These are phyloP conservation scores for Leptodactylus fuscus DNA, from an alignment of 2,113 vertebrate genomes.

Conservation along the genomic window DNA sequence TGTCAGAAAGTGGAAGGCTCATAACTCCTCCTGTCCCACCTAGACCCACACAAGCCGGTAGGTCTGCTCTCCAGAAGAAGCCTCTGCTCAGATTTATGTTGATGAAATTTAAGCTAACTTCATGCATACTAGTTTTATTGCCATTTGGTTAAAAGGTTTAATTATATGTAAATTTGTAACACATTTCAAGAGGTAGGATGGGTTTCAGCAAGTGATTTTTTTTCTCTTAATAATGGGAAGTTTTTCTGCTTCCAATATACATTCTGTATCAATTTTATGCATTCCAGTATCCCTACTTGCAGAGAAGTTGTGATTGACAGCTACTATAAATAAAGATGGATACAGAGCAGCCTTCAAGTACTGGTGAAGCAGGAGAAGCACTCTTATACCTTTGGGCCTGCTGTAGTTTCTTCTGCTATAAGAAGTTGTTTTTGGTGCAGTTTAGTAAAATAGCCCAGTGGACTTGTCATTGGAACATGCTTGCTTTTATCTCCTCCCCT, in stretches of 20 bases:
- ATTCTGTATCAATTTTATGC: neutral
- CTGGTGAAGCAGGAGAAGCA: too few relatives aligned
- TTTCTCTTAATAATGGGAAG: too few relatives aligned
- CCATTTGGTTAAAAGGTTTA: neutral
- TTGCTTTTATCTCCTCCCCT: too few relatives aligned
- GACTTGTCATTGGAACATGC: neutral
- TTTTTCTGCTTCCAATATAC: neutral
- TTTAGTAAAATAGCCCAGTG: neutral
- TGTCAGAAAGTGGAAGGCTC: conserved; percentile 88
- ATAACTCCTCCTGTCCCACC: conserved; percentile 93
- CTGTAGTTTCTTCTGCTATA: too few relatives aligned
- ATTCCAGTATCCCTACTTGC: neutral
- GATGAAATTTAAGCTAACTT: neutral
- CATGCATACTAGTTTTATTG: conserved; percentile 9
- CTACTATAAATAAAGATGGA: too few relatives aligned
- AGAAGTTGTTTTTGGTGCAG: too few relatives aligned
- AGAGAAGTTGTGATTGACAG: neutral
- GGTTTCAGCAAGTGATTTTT: neutral
- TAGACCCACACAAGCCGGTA: conserved; percentile 91
- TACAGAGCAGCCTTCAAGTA: too few relatives aligned
- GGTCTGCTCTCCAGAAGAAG: neutral
- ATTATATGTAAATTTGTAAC: neutral
- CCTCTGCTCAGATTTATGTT: neutral
- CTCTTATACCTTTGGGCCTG: too few relatives aligned
- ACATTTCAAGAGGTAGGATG: neutral